Percentiles rank a stretch among this genome's conserved stretches.
Evolutionary conservation across 2,797 vertebrate species (phyloP).

Genomic region (Pseudotriccus pelzelni): DNA sequence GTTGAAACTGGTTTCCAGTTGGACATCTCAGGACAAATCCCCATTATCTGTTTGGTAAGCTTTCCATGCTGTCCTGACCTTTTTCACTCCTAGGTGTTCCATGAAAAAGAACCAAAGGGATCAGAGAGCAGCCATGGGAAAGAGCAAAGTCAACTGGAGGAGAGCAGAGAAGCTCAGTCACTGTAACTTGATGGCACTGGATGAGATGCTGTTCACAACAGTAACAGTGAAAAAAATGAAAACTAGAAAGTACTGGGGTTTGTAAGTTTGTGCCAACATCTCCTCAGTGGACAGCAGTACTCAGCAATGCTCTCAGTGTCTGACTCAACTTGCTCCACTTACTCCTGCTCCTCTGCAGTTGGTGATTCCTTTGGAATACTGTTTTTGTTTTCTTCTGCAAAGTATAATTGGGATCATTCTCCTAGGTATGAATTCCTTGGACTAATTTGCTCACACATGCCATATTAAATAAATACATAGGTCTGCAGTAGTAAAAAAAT

Average conservation of each 20-base stretch:
- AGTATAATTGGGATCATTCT: neutral
- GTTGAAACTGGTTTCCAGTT: neutral
- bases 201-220: neutral
- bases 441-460: neutral
- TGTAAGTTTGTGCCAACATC: neutral
- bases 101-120: neutral
- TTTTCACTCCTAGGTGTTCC: neutral
- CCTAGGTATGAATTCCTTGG: neutral
- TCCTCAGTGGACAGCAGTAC: neutral
- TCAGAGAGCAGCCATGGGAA: neutral
- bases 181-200: neutral
- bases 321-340: neutral
- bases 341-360: neutral
- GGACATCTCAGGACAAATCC: neutral
- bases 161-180: neutral
- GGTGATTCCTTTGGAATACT: neutral
- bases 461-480: neutral
- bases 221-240: neutral
- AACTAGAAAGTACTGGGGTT: neutral
- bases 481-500: neutral
- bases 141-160: neutral
- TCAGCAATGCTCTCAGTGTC: neutral
- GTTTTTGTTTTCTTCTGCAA: conserved; percentile 18
- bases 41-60: neutral
- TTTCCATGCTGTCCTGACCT: neutral